phyloP scores from a whole-genome alignment of 2,888 invertebrate genomes.

The Slavum lentiscoides region DNA sequence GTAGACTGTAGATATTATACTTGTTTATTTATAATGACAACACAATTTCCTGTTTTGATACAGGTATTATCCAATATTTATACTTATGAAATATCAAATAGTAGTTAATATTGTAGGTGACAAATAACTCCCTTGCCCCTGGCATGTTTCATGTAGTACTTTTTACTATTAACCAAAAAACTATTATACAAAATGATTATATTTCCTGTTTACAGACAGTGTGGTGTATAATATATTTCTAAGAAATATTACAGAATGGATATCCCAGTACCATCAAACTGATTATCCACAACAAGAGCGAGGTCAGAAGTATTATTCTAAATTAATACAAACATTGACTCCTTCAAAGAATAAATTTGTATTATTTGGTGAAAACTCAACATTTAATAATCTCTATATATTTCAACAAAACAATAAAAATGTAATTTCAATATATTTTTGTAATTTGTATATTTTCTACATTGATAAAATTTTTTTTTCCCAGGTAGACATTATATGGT shows the following conservation, averaged over 20 bases:
- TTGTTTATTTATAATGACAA: constrained; percentile 31
- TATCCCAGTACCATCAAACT: constrained; percentile 20
- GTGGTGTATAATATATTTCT: constrained; percentile 27
- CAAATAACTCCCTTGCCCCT: not conserved
- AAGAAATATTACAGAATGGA: constrained; percentile 26
- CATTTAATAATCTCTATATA: not conserved
- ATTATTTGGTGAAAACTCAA: constrained; percentile 39
- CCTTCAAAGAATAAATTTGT: not conserved
- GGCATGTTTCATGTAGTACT: not conserved
- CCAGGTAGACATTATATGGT: constrained; percentile 36
- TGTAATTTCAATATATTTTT: constrained; percentile 4
- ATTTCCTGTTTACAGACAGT: constrained; percentile 43
- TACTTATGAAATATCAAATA: not conserved
- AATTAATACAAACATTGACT: constrained; percentile 23
- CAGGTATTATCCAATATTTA: not conserved
- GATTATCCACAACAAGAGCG: constrained; percentile 17
- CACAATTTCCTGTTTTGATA: constrained; percentile 6
- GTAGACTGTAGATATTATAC: not conserved
- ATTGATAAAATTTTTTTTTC: constrained; percentile 14
- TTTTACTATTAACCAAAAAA: not conserved
- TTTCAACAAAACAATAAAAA: constrained; percentile 28
- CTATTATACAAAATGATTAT: not conserved
- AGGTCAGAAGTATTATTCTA: constrained; percentile 30
- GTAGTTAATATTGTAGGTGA: not conserved
- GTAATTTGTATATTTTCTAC: not conserved